These are phyloP conservation scores for Notocelia uddmanniana DNA, from an alignment of 2,888 invertebrate species.

Conservation along the genomic window DNA sequence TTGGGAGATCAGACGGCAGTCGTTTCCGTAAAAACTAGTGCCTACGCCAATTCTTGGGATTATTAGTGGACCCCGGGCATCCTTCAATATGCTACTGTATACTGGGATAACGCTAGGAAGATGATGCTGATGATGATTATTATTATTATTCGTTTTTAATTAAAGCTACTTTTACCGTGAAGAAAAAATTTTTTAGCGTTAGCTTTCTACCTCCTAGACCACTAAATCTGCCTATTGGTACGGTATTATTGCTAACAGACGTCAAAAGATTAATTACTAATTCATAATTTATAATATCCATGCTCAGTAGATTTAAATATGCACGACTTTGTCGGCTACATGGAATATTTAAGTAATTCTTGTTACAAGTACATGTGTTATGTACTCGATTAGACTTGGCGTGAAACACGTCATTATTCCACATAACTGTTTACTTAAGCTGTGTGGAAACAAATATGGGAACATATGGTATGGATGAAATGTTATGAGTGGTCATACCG, in stretches of 20 bases:
- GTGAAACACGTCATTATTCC: constrained; percentile 42
- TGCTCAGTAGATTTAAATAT: neutral
- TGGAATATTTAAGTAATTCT: constrained; percentile 1
- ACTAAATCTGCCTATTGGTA: neutral
- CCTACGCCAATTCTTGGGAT: too few relatives aligned
- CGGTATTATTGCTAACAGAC: neutral
- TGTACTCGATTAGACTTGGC: constrained; percentile 45
- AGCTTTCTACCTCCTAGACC: neutral
- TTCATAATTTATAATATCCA: constrained; percentile 8
- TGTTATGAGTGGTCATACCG: neutral
- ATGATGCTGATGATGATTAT: too few relatives aligned
- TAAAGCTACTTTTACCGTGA: neutral
- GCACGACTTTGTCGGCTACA: neutral
- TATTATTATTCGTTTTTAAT: too few relatives aligned
- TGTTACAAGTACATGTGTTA: constrained; percentile 7
- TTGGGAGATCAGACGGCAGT: too few relatives aligned
- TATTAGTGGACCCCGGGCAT: too few relatives aligned
- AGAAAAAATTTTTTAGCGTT: neutral
- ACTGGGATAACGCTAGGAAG: too few relatives aligned
- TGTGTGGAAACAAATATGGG: constrained; percentile 18
- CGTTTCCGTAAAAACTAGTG: too few relatives aligned
- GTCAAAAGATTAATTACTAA: constrained; percentile 26
- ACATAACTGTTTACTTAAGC: constrained; percentile 25
- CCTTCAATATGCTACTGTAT: too few relatives aligned
- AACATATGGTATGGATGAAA: neutral